Conservation (phyloP, 2,113 vertebrate species). For the Callocephalon fimbriatum region DNA sequence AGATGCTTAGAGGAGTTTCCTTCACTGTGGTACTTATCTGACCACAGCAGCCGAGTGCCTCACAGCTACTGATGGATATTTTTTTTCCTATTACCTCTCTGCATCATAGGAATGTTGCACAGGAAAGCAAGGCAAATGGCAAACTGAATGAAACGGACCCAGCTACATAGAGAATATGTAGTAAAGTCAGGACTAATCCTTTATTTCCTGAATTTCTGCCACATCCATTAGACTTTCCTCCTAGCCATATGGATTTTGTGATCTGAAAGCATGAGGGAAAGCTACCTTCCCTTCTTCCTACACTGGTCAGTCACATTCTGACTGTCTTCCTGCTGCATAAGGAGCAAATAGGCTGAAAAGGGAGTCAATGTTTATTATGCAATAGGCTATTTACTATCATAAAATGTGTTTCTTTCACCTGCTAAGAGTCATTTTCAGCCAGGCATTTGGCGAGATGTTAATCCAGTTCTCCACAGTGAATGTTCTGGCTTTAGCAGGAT, state of each 20-base stretch:
- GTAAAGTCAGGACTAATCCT: not conserved
- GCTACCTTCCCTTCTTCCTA: not conserved
- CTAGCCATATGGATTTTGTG: not conserved
- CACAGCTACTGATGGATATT: not conserved
- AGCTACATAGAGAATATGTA: not conserved
- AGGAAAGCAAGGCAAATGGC: not conserved
- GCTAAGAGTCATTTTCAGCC: not conserved
- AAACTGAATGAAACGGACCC: not conserved
- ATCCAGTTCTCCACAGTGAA: not conserved
- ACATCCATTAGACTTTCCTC: not conserved
- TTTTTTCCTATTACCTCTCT: not conserved
- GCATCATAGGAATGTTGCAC: not conserved
- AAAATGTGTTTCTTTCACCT: not conserved
- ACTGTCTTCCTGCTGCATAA: not conserved
- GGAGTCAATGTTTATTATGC: not conserved
- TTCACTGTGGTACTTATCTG: conserved; percentile 62
- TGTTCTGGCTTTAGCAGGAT: not conserved
- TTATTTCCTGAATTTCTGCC: not conserved
- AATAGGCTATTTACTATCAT: not conserved
- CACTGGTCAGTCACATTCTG: not conserved
- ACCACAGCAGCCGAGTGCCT: conserved; percentile 62
- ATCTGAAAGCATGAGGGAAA: not conserved
- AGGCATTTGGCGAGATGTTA: not conserved
- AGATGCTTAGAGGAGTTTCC: conserved; percentile 64
- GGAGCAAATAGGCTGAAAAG: not conserved